Evolutionary conservation across 2,113 vertebrate species (phyloP), one percentile per base, ranked within the genome.

Genomic region (Cepphus grylle): DNA sequence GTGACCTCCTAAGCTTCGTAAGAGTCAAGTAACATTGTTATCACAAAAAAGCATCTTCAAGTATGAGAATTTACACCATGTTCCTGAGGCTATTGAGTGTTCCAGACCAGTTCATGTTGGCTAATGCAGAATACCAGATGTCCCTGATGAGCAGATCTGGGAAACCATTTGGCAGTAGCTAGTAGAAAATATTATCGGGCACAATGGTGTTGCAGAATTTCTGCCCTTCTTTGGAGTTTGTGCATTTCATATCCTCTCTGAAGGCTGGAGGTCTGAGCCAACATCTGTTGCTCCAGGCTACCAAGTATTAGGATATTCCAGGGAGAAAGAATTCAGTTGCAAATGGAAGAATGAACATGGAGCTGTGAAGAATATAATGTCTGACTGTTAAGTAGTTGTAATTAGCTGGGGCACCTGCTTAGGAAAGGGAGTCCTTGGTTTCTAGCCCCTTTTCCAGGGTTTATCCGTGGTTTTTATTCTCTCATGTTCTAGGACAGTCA

Each of bases 91-190:
- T 87, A 22, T 62, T 78, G 66, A 74, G 29, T 76, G 77, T 94
- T 94, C 65, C 70, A 93, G 83, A 67, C 55, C 65, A 87, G 69
- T 95, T 93, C 65, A 62, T 74, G 61, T 93, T 93, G 91, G 87
- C 91, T 96, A 89, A 79, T 29, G 25, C 26, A 76, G 78, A 87
- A 79, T 91, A 72, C 81, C 83, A 96, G 94, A 76, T 97, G 96
- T 97, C 91, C 55, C 70, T 61, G 52, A 87, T 87, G 93, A 94
- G 77, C 81, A 95, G 73, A 71, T 89, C 77, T 96, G 78, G 40
- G 62, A 96, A 93, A 79, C 47, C n/a, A 38, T 81, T 94, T 93
- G 91, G 87, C 11, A 2, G 42, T 59, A 84, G 69, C 78, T 81
- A 23, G 30, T 20, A 87, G 56, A 86, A 94, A 81, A 89, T 56